A percentile compares a stretch with the other conserved stretches of the same genome.
Evolutionary conservation across 2,797 vertebrate species (phyloP).

Genomic region (Hyperoplus immaculatus): DNA sequence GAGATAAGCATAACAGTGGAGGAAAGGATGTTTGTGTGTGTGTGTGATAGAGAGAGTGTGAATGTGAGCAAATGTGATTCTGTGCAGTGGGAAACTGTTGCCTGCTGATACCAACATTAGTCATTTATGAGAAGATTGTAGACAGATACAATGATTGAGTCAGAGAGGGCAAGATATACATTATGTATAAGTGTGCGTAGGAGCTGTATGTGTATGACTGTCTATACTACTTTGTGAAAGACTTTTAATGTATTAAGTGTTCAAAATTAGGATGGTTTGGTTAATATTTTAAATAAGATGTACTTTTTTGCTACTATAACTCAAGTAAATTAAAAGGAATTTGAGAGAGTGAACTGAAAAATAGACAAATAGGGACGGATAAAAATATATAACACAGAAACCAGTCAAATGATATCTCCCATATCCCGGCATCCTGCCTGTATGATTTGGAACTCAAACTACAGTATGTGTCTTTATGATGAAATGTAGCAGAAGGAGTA

Average conservation of each 20-base stretch:
- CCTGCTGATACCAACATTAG: constrained; percentile 52
- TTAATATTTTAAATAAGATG: neutral
- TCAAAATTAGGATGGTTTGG: neutral
- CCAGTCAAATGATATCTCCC: neutral
- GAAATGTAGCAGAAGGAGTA: neutral
- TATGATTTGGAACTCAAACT: neutral
- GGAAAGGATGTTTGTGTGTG: neutral
- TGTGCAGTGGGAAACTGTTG: constrained; percentile 33
- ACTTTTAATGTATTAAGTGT: neutral
- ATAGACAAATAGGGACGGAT: neutral
- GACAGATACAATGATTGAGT: constrained; percentile 29
- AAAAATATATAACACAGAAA: neutral
- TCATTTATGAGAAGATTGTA: constrained; percentile 53
- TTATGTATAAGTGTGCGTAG: constrained; percentile 9
- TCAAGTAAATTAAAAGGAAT: neutral
- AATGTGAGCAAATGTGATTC: constrained; percentile 15
- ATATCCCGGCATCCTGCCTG: neutral
- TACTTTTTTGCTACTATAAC: neutral
- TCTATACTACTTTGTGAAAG: neutral
- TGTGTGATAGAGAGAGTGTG: neutral
- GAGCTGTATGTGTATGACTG: neutral
- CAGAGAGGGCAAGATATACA: constrained; percentile 26
- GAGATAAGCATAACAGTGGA: constrained; percentile 17
- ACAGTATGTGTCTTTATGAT: neutral
- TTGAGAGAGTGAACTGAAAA: neutral